Percentiles rank a stretch among this genome's conserved stretches.
Conservation (phyloP, 2,113 vertebrate species). For the Mormyrus lacerda region DNA sequence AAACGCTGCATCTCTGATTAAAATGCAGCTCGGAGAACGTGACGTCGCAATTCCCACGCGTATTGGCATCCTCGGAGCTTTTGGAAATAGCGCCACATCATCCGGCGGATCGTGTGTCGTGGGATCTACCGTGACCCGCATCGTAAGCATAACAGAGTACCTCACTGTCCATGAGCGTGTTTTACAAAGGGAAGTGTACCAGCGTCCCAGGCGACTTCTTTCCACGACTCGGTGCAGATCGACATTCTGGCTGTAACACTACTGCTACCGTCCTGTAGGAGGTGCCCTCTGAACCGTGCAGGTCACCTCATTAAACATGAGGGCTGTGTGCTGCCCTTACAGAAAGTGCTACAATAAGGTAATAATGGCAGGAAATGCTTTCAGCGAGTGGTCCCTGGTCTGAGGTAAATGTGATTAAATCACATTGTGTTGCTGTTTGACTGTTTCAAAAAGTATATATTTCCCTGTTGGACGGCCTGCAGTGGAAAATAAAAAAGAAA, state of each 20-base stretch:
- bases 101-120: neutral
- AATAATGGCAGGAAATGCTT: neutral
- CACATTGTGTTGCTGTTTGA: neutral
- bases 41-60: neutral
- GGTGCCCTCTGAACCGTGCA: neutral
- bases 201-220: neutral
- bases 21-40: neutral
- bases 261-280: neutral
- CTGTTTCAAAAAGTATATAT: neutral
- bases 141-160: neutral
- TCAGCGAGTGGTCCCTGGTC: neutral
- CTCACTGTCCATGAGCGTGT: neutral
- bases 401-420: neutral
- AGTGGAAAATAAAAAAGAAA: neutral
- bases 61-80: neutral
- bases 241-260: neutral
- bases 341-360: neutral
- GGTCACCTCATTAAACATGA: slow-evolving; percentile 29
- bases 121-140: neutral
- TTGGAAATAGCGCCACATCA: neutral
- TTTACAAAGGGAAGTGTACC: neutral
- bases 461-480: neutral
- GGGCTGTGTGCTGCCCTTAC: neutral
- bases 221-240: too few species aligned
- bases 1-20: neutral